A percentile compares a stretch with the other conserved stretches of the same genome.
phyloP scores from a whole-genome alignment of 2,113 vertebrate species.

The Semnornis frantzii region DNA sequence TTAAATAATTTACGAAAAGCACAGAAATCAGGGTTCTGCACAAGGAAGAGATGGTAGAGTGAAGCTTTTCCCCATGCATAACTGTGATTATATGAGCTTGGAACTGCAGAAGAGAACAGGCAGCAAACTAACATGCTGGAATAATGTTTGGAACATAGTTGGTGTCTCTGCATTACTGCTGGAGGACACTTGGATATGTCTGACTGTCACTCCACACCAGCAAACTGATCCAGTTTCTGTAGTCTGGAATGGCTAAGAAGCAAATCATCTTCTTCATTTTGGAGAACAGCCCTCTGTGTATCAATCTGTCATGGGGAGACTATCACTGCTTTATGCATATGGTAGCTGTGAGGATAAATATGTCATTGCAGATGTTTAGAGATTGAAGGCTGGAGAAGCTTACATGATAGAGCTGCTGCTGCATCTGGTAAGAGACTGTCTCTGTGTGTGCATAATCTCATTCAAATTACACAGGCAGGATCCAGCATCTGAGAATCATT shows the following conservation, averaged over 20 bases:
- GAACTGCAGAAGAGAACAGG: background rate
- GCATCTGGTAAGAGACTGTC: background rate
- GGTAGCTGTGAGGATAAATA: background rate
- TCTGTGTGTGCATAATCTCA: conserved; percentile 23
- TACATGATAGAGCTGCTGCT: background rate
- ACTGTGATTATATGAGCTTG: background rate
- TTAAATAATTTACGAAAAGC: background rate
- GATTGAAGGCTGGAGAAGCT: background rate
- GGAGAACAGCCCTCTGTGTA: background rate
- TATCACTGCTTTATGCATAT: background rate
- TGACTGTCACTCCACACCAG: background rate
- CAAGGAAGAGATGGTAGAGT: background rate
- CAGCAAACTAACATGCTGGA: background rate
- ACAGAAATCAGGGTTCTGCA: background rate
- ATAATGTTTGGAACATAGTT: background rate
- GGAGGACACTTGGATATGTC: background rate
- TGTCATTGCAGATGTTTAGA: background rate
- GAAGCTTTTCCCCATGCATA: background rate
- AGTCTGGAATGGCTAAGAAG: background rate
- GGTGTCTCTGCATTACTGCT: background rate
- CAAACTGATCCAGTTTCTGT: background rate
- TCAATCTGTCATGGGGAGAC: background rate
- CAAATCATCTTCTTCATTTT: background rate
- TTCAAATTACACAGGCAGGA: conserved; percentile 38
- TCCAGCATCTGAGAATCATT: conserved; percentile 66